Evolutionary conservation across 2,113 vertebrate genomes (phyloP).

Genomic region (Podocnemis expansa): DNA sequence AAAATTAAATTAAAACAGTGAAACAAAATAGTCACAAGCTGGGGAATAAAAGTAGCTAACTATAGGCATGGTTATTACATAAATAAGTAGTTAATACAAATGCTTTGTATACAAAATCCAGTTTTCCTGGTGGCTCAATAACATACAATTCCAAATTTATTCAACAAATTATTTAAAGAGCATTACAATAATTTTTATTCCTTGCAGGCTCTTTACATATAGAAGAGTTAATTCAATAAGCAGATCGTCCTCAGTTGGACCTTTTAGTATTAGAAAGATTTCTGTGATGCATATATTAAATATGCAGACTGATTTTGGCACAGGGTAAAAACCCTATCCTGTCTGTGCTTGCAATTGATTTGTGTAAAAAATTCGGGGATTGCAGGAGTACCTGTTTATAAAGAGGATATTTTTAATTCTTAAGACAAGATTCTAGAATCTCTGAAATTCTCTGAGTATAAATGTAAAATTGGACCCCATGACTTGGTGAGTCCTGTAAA

Average conservation of each 20-base stretch:
- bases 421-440: neutral
- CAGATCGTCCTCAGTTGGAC: constrained; percentile 16
- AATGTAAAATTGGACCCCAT: constrained; percentile 25
- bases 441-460: constrained; percentile 9
- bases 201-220: neutral
- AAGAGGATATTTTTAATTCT: neutral
- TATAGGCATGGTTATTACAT: neutral
- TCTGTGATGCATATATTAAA: constrained; percentile 7
- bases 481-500: neutral
- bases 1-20: neutral
- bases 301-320: neutral
- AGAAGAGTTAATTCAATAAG: constrained; percentile 31
- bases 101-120: neutral
- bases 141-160: neutral
- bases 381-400: neutral
- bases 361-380: neutral
- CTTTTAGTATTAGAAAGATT: neutral
- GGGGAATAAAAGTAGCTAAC: neutral
- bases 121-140: constrained; percentile 7
- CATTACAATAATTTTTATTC: neutral
- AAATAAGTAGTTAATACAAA: neutral
- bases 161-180: constrained; percentile 45
- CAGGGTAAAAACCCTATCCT: neutral
- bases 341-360: neutral
- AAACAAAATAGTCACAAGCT: neutral